Evolutionary conservation across 1,140 invertebrate species (phyloP), one percentile per base, ranked within the genome.

Genomic region (Drosophila tropicalis): DNA sequence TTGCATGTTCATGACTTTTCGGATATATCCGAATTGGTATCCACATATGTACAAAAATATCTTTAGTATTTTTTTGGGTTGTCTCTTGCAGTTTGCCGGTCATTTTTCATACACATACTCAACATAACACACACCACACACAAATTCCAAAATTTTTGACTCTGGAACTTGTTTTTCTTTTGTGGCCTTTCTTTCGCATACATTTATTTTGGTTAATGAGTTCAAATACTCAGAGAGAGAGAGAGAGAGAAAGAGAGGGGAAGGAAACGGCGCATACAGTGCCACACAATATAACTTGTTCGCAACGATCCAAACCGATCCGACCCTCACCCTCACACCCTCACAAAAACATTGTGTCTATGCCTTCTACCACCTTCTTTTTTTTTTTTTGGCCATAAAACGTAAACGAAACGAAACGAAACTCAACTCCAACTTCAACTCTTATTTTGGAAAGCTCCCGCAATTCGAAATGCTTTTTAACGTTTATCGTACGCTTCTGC

Each of bases 141-240:
- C 69, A 67, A 57, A 68, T 70, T 76, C 66, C 62, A 61, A 34
- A 76, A 70, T 67, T 63, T 63, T 36, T 29, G 29, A 66, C 66
- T 62, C 66, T 62, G 61, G 61, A 85, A 87, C 82, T 67, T 86
- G 75, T 87, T 87, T 68, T 76, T 62, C 66, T 75, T 65, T 71
- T 65, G 71, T 47, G 57, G 62, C 40, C 67, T 44, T 58, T 67
- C 55, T 68, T 82, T 82, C 71, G 15, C 62, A 81, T 85, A 81
- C 82, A 70, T 82, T 82, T 76, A 70, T 82, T 82, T 76, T 79
- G 73, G 67, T 89, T 87, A 86, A 86, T 86, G 83, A 87, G 79
- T 83, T 76, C 76, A 67, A 79, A 76, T 62, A 39, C 34, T 13
- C 3, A 17, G 44, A 9, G 44, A 7, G 15, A 7, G 41, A 47